phyloP scores from a whole-genome alignment of 2,113 vertebrate genomes.

The Colistium nudipinnis region DNA sequence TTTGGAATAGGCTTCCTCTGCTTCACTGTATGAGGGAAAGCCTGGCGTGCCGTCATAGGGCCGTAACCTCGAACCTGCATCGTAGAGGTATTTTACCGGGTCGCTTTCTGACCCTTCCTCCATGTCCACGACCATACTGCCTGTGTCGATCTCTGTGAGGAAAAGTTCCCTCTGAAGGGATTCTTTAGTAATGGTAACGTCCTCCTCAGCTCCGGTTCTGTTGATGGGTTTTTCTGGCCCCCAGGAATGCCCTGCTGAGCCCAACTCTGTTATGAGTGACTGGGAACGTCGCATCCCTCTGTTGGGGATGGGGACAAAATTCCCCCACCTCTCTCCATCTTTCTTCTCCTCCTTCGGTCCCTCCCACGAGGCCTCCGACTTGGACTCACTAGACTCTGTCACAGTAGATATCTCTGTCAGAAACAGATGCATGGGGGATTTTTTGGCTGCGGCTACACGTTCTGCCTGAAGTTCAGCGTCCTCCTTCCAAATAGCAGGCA shows the following conservation, averaged over 20 bases:
- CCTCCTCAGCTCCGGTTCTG: constrained; percentile 36
- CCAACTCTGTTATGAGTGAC: constrained; percentile 79
- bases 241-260: constrained; percentile 69
- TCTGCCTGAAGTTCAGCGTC: constrained; percentile 80
- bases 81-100: constrained; percentile 76
- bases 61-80: constrained; percentile 72
- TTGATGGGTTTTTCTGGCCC: constrained; percentile 55
- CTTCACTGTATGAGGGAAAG: constrained; percentile 71
- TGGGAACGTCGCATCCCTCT: constrained; percentile 80
- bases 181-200: constrained; percentile 53
- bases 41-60: constrained; percentile 66
- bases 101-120: constrained; percentile 67
- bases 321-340: constrained; percentile 66
- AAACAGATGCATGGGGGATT: constrained; percentile 85
- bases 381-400: constrained; percentile 69
- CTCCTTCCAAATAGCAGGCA: constrained; percentile 83
- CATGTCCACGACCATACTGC: constrained; percentile 60
- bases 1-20: constrained; percentile 75
- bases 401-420: constrained; percentile 81
- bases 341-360: constrained; percentile 55
- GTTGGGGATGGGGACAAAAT: constrained; percentile 68
- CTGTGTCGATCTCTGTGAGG: constrained; percentile 82
- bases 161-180: constrained; percentile 80
- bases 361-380: constrained; percentile 66
- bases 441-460: constrained; percentile 69